Base-by-base conservation (phyloP, 2,888 invertebrate species). In the Drosophila diplacantha region DNA sequence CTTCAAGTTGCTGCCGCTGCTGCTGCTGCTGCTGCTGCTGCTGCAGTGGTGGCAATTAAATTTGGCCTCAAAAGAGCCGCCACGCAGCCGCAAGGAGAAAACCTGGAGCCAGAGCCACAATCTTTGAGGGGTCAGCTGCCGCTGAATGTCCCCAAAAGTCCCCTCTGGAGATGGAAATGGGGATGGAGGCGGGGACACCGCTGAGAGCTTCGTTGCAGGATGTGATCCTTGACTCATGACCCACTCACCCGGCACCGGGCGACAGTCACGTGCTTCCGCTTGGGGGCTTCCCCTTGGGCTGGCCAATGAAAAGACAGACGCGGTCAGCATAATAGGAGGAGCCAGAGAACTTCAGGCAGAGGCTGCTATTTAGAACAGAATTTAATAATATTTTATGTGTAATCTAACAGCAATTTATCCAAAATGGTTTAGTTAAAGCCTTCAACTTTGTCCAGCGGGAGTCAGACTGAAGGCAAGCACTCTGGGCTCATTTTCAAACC, bases 61-160 rank as follows among this genome's bases (percentile, higher is more conserved):
- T 77, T 82, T 77, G 77, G 77, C 77, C 77, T 77, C 83, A 77
- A 82, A 77, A 76, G 68, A 62, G 52, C 37, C 47, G 38, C 46
- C 47, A 29, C 41, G 41, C 38, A 44, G 52, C 41, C 39, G 44
- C 38, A n/a, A 47, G 46, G 38, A 59, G 57, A 57, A 57, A 60
- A 59, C 22, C 60, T 31, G 60, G 58, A 57, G 39, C 9, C n/a
- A 22, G 20, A 51, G 38, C 22, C 18, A 18, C 57, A 57, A 38
- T 26, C 39, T 39, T 5, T 3, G 38, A 20, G 56, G 57, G 78
- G 73, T 73, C 78, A 77, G 43, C 63, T 41, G 26, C 31, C 44
- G 59, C 50, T 56, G 39, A 49, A 41, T 56, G 53, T 11, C 34
- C 37, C 41, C 41, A 37, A 49, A 41, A 54, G 53, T 11, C 34